phyloP scores from a whole-genome alignment of 1,140 invertebrate genomes.

The Nasonia vitripennis region DNA sequence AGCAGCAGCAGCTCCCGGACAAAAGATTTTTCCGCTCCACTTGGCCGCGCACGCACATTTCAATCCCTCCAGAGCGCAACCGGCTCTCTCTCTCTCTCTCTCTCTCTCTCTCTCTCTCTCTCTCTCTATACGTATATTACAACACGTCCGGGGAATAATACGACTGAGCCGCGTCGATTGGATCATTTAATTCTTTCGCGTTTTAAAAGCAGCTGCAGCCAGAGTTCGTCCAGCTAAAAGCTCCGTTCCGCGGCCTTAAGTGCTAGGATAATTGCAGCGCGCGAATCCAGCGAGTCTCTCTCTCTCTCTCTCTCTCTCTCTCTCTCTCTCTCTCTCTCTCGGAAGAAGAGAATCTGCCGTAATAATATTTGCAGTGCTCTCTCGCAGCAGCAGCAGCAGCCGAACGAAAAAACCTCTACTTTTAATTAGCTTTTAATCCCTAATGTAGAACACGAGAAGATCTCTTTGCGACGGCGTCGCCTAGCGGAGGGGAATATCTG shows the following conservation, averaged over 20 bases:
- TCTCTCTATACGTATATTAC: neutral
- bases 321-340: neutral
- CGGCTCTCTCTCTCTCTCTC: too few species aligned
- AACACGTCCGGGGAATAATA: neutral
- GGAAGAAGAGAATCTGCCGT: constrained; percentile 10
- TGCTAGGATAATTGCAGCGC: constrained; percentile 26
- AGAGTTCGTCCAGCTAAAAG: neutral
- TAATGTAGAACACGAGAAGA: constrained; percentile 1
- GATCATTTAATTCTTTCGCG: constrained; percentile 23
- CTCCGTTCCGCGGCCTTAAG: neutral
- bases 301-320: neutral
- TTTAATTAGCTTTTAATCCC: constrained; percentile 22
- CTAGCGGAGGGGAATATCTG: neutral
- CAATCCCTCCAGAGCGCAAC: neutral
- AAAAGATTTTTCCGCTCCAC: neutral
- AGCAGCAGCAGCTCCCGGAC: neutral
- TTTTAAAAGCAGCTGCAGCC: neutral
- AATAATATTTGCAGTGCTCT: constrained; percentile 35
- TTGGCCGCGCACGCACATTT: neutral
- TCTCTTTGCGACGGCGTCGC: neutral
- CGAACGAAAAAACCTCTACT: constrained; percentile 17
- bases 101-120: too few species aligned
- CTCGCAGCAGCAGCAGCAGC: neutral
- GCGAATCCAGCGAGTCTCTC: neutral
- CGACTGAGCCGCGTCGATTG: neutral